Percentiles rank a stretch among this genome's conserved stretches.
Conservation (phyloP, 2,113 vertebrate species). For the Gallinago jamesoni region DNA sequence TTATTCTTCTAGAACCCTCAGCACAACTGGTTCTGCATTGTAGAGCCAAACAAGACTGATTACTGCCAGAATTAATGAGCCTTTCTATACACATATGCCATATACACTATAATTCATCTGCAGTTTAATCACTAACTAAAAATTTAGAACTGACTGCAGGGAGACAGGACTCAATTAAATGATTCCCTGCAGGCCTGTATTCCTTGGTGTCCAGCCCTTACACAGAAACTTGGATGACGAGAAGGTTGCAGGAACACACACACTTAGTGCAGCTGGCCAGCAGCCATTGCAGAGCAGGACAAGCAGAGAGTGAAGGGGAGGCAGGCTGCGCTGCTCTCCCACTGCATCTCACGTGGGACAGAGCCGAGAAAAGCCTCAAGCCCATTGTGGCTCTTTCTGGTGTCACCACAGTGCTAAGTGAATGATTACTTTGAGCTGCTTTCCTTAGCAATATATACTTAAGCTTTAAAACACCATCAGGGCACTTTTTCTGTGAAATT, state of each 20-base stretch:
- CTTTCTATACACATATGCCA: neutral
- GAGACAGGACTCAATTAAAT: neutral
- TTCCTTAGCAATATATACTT: neutral
- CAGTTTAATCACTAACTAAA: constrained; percentile 21
- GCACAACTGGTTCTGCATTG: constrained; percentile 6
- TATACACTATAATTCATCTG: neutral
- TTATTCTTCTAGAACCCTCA: constrained; percentile 30
- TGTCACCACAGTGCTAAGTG: neutral
- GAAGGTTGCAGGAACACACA: neutral
- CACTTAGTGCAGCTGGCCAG: neutral
- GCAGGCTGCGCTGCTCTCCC: neutral
- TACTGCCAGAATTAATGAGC: constrained; percentile 45
- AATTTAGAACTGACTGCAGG: neutral
- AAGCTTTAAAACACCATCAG: neutral
- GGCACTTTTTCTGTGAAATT: neutral
- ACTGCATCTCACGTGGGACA: neutral
- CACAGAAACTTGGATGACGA: neutral
- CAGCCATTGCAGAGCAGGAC: neutral
- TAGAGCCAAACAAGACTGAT: neutral
- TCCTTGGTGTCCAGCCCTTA: neutral
- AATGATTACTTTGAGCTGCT: neutral
- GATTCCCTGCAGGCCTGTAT: neutral
- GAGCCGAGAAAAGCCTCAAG: neutral
- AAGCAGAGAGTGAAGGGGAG: neutral
- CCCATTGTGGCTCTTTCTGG: neutral